These are phyloP conservation scores for Aleiodes testaceus DNA, from an alignment of 2,888 invertebrate species.

Conservation along the genomic window DNA sequence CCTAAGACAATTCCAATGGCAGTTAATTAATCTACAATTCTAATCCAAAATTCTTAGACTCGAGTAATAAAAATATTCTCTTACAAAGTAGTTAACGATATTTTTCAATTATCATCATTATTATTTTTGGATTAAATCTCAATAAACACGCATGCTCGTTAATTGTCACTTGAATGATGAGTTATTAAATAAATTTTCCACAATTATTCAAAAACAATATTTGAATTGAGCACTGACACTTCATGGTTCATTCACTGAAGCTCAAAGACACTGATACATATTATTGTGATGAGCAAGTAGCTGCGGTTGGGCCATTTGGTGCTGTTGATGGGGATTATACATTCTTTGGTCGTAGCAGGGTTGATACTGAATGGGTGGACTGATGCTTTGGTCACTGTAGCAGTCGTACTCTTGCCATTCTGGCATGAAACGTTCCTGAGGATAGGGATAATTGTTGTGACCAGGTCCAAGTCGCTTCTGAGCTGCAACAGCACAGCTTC, in stretches of 20 bases:
- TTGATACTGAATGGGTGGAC: conserved; percentile 65
- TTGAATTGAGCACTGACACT: background rate
- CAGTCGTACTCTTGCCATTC: conserved; percentile 71
- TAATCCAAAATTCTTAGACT: background rate
- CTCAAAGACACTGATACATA: conserved; percentile 70
- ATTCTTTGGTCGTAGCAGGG: conserved; percentile 68
- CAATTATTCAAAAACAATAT: background rate
- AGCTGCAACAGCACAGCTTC: conserved; percentile 70
- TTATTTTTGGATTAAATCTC: conserved; percentile 6
- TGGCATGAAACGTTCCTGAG: conserved; percentile 65
- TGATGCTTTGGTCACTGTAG: conserved; percentile 69
- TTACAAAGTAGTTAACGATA: conserved; percentile 71
- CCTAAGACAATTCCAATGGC: background rate
- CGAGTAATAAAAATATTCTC: conserved; percentile 63
- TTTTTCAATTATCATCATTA: conserved; percentile 48
- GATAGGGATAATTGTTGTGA: conserved; percentile 63
- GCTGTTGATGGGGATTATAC: conserved; percentile 60
- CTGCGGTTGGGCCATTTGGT: conserved; percentile 56
- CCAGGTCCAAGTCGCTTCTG: conserved; percentile 69
- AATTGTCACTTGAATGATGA: background rate
- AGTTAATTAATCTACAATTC: conserved; percentile 1
- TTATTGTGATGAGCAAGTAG: conserved; percentile 64
- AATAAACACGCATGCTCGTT: background rate
- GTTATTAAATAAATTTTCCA: background rate
- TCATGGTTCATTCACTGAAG: conserved; percentile 10